Evolutionary conservation across 35 echinoderm and acorn worm genomes (phyloP).

Genomic region (Heliocidaris erythrogramma): DNA sequence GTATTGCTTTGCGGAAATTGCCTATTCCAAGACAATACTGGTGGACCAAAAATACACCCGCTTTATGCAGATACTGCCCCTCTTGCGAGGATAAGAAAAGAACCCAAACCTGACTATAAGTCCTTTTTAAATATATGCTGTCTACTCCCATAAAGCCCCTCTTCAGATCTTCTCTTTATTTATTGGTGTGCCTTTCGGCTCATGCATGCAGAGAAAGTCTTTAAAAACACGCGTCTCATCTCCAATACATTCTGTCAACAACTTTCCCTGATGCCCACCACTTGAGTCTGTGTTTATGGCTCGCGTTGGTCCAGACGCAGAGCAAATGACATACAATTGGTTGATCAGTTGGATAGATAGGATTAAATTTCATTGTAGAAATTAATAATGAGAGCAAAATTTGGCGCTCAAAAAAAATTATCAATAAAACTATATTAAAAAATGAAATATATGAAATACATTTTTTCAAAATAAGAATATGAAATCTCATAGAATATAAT

Average conservation of each 20-base stretch:
- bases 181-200: not conserved
- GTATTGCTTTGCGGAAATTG: not conserved
- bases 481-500: too few species aligned
- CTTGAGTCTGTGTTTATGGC: not conserved
- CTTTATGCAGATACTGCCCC: not conserved
- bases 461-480: too few species aligned
- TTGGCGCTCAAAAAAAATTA: too few species aligned
- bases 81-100: not conserved
- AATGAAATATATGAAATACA: too few species aligned
- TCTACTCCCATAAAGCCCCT: not conserved
- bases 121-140: not conserved
- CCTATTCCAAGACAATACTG: not conserved
- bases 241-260: not conserved
- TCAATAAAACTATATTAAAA: too few species aligned
- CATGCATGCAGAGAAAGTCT: slow-evolving; percentile 32
- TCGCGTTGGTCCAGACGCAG: too few species aligned
- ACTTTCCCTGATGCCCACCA: not conserved
- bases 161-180: slow-evolving; percentile 19
- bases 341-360: too few species aligned
- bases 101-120: not conserved
- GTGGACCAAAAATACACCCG: not conserved
- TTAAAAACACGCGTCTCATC: not conserved
- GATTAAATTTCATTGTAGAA: too few species aligned
- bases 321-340: too few species aligned
- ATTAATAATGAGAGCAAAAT: too few species aligned